phyloP scores from a whole-genome alignment of 2,113 vertebrate species.

The Athene cunicularia region DNA sequence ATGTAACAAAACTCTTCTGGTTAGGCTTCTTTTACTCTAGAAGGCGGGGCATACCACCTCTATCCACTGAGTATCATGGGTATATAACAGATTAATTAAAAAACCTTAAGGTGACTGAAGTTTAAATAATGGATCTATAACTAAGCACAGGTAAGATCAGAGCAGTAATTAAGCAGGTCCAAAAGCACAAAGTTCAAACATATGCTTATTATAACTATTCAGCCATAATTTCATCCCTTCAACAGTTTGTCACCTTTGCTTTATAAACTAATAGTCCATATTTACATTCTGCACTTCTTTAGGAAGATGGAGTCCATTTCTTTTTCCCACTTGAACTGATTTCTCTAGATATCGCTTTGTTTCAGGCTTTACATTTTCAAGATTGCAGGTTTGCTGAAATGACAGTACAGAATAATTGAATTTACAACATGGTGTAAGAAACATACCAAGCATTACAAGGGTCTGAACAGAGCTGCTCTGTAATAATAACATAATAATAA shows the following conservation, averaged over 20 bases:
- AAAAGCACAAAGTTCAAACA: neutral
- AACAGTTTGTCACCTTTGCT: neutral
- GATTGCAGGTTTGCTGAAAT: slow-evolving; percentile 81
- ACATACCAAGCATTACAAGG: neutral
- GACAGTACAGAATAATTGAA: slow-evolving; percentile 2
- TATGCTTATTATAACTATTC: neutral
- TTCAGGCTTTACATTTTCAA: slow-evolving; percentile 80
- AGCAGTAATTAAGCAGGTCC: neutral
- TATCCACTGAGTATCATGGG: neutral
- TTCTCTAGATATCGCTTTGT: slow-evolving; percentile 88
- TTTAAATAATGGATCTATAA: neutral
- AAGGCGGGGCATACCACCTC: neutral
- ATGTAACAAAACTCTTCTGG: neutral
- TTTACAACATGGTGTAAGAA: neutral
- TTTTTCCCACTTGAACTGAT: slow-evolving; percentile 85
- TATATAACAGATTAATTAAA: neutral
- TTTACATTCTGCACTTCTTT: slow-evolving; percentile 86
- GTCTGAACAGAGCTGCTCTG: neutral
- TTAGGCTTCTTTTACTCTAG: neutral
- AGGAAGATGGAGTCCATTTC: slow-evolving; percentile 91
- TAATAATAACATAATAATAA: too few relatives aligned
- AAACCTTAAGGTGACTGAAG: neutral
- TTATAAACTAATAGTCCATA: neutral
- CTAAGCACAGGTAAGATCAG: neutral
- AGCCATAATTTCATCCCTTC: neutral